Percentiles rank a stretch among this genome's conserved stretches.
Conservation (phyloP, 1,140 invertebrate genomes). For the Leptinotarsa texana region DNA sequence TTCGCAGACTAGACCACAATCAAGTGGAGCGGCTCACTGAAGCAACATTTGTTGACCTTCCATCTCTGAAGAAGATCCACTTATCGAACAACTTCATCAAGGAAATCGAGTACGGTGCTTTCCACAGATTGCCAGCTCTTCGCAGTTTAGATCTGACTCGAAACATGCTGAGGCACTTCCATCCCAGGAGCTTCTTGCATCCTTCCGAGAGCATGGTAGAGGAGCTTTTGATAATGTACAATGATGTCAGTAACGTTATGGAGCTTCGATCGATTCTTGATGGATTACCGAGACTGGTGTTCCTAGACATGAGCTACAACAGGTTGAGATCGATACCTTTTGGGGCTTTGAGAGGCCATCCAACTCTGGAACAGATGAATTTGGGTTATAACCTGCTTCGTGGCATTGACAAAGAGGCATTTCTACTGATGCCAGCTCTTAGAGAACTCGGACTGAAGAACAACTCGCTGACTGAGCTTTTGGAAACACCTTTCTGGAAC, state of each 20-base stretch:
- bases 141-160: constrained; percentile 75
- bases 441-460: constrained; percentile 78
- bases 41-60: constrained; percentile 79
- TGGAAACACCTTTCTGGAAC: constrained; percentile 77
- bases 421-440: constrained; percentile 79
- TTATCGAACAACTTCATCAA: constrained; percentile 75
- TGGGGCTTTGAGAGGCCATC: constrained; percentile 75
- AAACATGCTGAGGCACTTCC: constrained; percentile 76
- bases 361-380: constrained; percentile 76
- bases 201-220: constrained; percentile 71
- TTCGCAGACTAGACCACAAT: constrained; percentile 62
- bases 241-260: constrained; percentile 73
- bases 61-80: constrained; percentile 69
- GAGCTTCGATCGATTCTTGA: constrained; percentile 74
- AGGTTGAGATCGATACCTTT: constrained; percentile 73
- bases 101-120: constrained; percentile 76
- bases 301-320: constrained; percentile 71
- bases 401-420: constrained; percentile 73
- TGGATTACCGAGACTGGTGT: constrained; percentile 73
- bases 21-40: constrained; percentile 71
- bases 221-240: constrained; percentile 74
- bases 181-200: constrained; percentile 79
- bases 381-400: constrained; percentile 77
- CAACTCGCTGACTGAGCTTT: constrained; percentile 69
- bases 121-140: constrained; percentile 75